Evolutionary conservation across 2,888 invertebrate genomes (phyloP), one percentile per base, ranked within the genome.

Genomic region (Drosophila tanythrix): DNA sequence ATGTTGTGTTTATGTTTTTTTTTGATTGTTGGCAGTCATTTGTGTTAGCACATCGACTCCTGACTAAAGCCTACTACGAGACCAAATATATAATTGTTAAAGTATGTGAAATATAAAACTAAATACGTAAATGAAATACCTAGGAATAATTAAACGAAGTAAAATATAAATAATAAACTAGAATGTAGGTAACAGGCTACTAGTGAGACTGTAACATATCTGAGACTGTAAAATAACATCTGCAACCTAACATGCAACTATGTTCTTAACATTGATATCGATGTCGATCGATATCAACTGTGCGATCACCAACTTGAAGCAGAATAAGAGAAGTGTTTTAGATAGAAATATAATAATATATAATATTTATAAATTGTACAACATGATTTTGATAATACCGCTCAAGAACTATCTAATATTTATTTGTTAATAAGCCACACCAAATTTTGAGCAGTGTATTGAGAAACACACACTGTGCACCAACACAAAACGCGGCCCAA

Each of bases 401-500:
- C n/a, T 1, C 11, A 21, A 4, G 4, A 11, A 21, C 29, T 11
- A 10, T 18, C 2, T 18, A 11, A n/a, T 50, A 18, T 43, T 43
- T 21, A 10, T 21, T 43, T 11, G 11, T 10, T 50, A 1, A 27
- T 2, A 10, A 10, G 51, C 11, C 0, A 13, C 15, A 55, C 43
- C 43, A 4, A 43, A 40, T 66, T 78, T 75, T 11, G 48, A 2
- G 1, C 68, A 75, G 78, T 79, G 78, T 63, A 72, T 5, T 6
- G 15, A 15, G 25, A 33, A 56, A 57, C 59, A 61, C 60, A 50
- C 36, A 29, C 27, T 33, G 33, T 33, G 33, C 33, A 40, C 53
- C 33, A 40, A 64, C 58, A 60, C 18, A 60, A 64, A 64, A 57
- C 35, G 56, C 60, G 69, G 60, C 79, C 69, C 66, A 76, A 76